phyloP scores from a whole-genome alignment of 2,113 vertebrate genomes.

The human region DNA sequence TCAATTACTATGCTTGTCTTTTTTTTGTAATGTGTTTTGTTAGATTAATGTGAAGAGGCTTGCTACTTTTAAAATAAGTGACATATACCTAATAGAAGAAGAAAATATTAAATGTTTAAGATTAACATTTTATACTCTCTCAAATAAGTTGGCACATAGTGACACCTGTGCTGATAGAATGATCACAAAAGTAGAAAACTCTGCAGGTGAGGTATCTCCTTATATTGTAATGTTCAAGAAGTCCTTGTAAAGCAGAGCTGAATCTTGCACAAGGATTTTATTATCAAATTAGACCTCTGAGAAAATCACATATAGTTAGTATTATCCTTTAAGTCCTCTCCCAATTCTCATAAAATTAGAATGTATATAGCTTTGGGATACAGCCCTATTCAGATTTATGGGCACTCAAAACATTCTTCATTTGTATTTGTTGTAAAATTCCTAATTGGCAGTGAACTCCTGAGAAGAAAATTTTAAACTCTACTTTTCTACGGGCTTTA shows the following conservation, averaged over 20 bases:
- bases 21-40: background rate
- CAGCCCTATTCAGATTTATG: background rate
- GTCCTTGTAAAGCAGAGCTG: background rate
- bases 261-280: background rate
- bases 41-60: background rate
- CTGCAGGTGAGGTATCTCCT: background rate
- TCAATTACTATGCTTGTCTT: background rate
- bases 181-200: background rate
- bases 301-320: background rate
- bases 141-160: background rate
- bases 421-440: background rate
- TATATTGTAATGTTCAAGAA: background rate
- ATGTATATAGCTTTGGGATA: background rate
- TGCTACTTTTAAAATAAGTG: constrained; percentile 22
- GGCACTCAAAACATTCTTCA: background rate
- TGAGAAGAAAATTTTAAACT: background rate
- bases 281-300: background rate
- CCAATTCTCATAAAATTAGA: background rate
- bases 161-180: background rate
- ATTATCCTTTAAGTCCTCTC: background rate
- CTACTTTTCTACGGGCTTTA: background rate
- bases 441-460: background rate
- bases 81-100: background rate
- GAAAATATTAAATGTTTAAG: background rate
- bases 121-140: background rate